phyloP scores from a whole-genome alignment of 2,797 vertebrate genomes.

The Mormyrops boulengeri region DNA sequence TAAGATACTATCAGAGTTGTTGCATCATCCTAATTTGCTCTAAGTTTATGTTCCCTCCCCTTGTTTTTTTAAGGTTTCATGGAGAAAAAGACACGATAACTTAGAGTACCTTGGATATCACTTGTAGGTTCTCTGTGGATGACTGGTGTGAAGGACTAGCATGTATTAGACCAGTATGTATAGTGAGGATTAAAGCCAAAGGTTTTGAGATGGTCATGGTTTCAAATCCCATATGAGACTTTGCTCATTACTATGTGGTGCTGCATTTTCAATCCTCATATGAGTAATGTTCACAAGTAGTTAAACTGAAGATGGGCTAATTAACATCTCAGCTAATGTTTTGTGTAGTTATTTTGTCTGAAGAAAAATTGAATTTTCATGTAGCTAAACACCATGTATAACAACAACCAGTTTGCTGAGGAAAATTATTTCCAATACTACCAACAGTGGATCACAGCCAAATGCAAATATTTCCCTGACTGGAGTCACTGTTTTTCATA shows the following conservation, averaged over 20 bases:
- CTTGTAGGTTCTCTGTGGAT: neutral
- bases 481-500: neutral
- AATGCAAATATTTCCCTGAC: neutral
- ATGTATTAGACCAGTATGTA: neutral
- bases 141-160: neutral
- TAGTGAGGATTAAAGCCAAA: neutral
- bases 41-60: neutral
- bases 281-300: neutral
- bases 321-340: conserved; percentile 2
- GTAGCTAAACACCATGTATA: neutral
- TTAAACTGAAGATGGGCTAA: neutral
- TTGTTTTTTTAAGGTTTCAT: neutral
- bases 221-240: neutral
- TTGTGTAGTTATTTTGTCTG: neutral
- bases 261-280: neutral
- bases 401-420: neutral
- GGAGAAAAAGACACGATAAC: neutral
- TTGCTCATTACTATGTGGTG: neutral
- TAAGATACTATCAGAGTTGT: neutral
- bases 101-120: neutral
- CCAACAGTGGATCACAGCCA: neutral
- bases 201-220: neutral
- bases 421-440: neutral
- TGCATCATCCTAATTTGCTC: neutral
- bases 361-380: neutral